These are phyloP conservation scores for Synergus laeviventris DNA, from an alignment of 2,888 invertebrate genomes.

Conservation along the genomic window DNA sequence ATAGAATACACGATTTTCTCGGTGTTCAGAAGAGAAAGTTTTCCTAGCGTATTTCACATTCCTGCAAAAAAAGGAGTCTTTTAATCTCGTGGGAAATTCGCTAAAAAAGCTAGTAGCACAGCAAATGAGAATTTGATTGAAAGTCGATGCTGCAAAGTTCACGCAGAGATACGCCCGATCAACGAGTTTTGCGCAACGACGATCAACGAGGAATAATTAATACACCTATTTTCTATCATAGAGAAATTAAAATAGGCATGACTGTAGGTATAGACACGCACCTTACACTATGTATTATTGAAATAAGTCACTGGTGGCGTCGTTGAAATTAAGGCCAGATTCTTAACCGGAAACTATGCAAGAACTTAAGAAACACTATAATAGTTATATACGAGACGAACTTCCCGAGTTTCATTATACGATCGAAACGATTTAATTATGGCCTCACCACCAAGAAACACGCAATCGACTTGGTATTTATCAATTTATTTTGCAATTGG, in stretches of 20 bases:
- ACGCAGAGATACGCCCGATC: not conserved
- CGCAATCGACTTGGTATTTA: slow-evolving; percentile 3
- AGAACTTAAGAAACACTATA: slow-evolving; percentile 6
- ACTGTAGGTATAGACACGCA: not conserved
- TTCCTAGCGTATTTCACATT: not conserved
- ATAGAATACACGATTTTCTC: no score
- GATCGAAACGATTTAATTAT: slow-evolving; percentile 50
- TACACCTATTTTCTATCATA: not conserved
- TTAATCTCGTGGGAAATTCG: not conserved
- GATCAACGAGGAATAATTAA: not conserved
- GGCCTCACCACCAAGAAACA: slow-evolving; percentile 43
- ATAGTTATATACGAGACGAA: not conserved
- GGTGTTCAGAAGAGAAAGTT: not conserved
- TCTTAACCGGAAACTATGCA: not conserved
- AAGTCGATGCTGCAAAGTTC: not conserved
- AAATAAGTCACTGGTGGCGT: slow-evolving; percentile 36
- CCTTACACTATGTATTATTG: slow-evolving; percentile 33
- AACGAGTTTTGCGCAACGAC: slow-evolving; percentile 14
- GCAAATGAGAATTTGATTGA: not conserved
- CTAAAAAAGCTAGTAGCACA: not conserved
- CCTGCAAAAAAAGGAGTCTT: not conserved
- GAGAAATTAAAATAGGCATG: no score
- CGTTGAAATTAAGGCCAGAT: slow-evolving; percentile 15
- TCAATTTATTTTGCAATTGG: slow-evolving; percentile 12
- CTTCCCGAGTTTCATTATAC: slow-evolving; percentile 3